Conservation (phyloP, 2,113 vertebrate genomes). For the Talpa occidentalis region DNA sequence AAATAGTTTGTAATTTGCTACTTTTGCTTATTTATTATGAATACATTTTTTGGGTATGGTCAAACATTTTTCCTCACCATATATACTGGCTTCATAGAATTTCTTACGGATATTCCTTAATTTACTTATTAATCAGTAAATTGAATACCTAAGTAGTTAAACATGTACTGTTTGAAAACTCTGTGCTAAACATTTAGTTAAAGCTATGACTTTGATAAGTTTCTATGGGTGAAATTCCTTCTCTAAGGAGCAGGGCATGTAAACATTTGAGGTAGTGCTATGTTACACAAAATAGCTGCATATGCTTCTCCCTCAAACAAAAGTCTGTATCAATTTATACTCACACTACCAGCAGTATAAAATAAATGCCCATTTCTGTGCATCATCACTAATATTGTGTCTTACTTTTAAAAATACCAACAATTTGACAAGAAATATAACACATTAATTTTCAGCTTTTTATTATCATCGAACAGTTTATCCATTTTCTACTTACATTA, state of each 20-base stretch:
- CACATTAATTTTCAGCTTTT: constrained; percentile 52
- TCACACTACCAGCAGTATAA: neutral
- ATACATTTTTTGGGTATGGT: neutral
- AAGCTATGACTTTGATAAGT: constrained; percentile 7
- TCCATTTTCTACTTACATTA: constrained; percentile 67
- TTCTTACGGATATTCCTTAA: neutral
- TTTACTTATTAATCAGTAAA: constrained; percentile 17
- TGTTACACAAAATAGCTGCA: neutral
- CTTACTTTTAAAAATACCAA: constrained; percentile 30
- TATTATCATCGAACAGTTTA: constrained; percentile 38
- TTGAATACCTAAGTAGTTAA: neutral
- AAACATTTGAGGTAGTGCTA: neutral
- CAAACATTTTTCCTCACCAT: neutral
- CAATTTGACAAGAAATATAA: constrained; percentile 19
- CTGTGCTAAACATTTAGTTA: constrained; percentile 1
- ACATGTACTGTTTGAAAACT: constrained; percentile 10
- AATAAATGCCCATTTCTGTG: neutral
- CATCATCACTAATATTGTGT: too few species aligned
- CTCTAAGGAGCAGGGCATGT: neutral
- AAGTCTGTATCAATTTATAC: neutral
- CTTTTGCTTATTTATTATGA: constrained; percentile 27
- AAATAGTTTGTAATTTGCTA: constrained; percentile 34
- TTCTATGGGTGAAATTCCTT: neutral
- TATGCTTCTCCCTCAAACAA: neutral
- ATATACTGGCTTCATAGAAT: neutral